These are phyloP conservation scores for Paramuricea clavata DNA, from an alignment of 92 coral and sea anemone species.

Conservation along the genomic window DNA sequence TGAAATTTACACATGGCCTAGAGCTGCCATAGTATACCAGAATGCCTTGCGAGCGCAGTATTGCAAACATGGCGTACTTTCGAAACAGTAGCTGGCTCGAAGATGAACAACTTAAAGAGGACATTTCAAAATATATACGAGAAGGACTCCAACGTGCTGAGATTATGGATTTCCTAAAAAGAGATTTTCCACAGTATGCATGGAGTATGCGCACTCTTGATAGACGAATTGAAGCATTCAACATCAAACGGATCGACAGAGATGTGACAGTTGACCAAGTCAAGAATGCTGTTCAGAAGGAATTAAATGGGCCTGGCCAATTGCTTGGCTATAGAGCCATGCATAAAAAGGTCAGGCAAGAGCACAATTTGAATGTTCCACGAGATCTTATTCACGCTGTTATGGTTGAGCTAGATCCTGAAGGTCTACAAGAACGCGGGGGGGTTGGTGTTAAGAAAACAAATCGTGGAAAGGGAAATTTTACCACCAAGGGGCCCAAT, in stretches of 20 bases:
- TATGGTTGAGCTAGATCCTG: background rate
- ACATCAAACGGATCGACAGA: background rate
- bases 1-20: too few species aligned
- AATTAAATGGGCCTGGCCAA: conserved; percentile 27
- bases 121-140: background rate
- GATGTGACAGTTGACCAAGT: conserved; percentile 38
- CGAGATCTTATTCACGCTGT: background rate
- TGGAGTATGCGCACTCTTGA: conserved; percentile 42
- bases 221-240: conserved; percentile 7
- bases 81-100: conserved; percentile 2
- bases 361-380: background rate
- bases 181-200: conserved; percentile 35
- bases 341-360: background rate
- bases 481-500: conserved; percentile 1
- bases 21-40: too few species aligned
- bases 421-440: background rate
- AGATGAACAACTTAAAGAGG: background rate
- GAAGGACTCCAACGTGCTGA: background rate
- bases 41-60: too few species aligned
- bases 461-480: background rate
- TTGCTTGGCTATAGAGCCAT: background rate
- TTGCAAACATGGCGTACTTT: conserved; percentile 32
- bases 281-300: conserved; percentile 10
- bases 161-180: conserved; percentile 8
- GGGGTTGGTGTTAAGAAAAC: background rate